Conservation (phyloP, 2,113 vertebrate species). For the Indicator indicator region DNA sequence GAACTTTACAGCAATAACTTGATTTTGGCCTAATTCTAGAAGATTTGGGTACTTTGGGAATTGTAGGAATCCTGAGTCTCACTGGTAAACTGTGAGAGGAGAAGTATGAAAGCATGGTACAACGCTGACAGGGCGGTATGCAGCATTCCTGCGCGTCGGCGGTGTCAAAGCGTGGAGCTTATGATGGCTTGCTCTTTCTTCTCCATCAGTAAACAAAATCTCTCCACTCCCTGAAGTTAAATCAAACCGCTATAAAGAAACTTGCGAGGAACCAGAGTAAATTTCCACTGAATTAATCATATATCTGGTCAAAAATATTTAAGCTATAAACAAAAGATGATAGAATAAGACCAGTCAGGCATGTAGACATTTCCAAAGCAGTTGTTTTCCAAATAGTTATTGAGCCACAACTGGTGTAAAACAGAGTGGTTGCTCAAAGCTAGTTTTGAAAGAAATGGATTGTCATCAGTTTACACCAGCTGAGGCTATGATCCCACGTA, state of each 20-base stretch:
- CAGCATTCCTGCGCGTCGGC: background rate
- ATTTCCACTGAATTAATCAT: conserved; percentile 55
- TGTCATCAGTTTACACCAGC: conserved; percentile 32
- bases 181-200: conserved; percentile 27
- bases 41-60: background rate
- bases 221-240: conserved; percentile 25
- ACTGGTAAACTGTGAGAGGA: background rate
- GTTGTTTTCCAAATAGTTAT: conserved; percentile 55
- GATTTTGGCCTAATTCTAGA: conserved; percentile 25
- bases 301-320: conserved; percentile 47
- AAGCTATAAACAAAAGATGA: conserved; percentile 50
- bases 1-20: conserved; percentile 30
- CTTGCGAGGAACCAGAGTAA: background rate
- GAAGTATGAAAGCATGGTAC: background rate
- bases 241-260: conserved; percentile 35
- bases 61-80: background rate
- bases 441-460: conserved; percentile 43
- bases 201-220: conserved; percentile 46
- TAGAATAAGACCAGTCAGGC: conserved; percentile 31
- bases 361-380: conserved; percentile 40
- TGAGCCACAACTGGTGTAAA: conserved; percentile 36
- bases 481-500: background rate
- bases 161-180: conserved; percentile 7
- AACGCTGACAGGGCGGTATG: background rate
- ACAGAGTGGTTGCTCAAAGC: background rate